Evolutionary conservation across 2,888 invertebrate genomes (phyloP).

Genomic region (Perdita meconis): DNA sequence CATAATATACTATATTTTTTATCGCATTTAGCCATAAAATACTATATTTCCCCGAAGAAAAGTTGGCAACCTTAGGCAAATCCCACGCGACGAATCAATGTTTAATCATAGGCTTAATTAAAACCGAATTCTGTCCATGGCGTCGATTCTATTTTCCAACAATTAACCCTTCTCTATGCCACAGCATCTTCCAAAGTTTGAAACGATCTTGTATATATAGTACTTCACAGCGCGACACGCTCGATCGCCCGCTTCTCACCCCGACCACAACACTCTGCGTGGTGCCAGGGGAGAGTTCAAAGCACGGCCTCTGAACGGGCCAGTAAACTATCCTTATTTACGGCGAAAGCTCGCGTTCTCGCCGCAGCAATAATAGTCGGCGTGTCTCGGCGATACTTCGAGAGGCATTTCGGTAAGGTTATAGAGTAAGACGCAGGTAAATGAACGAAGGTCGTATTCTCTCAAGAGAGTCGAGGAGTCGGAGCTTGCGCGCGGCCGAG

Average conservation of each 20-base stretch:
- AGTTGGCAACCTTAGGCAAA: too few relatives aligned
- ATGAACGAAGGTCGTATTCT: slow-evolving; percentile 24
- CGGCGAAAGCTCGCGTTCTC: slow-evolving; percentile 19
- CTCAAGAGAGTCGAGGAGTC: slow-evolving; percentile 16
- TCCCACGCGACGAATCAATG: too few relatives aligned
- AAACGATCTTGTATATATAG: background rate
- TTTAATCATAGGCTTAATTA: too few relatives aligned
- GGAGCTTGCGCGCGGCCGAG: slow-evolving; percentile 28
- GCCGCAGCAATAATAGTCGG: slow-evolving; percentile 37
- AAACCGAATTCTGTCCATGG: too few relatives aligned
- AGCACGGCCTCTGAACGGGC: background rate
- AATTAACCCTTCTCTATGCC: too few relatives aligned
- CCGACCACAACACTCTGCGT: background rate
- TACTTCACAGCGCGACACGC: slow-evolving; percentile 1
- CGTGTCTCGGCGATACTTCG: slow-evolving; percentile 24
- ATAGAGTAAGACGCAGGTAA: slow-evolving; percentile 24
- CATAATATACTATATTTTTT: too few relatives aligned
- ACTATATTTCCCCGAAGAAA: too few relatives aligned
- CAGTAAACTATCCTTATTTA: slow-evolving; percentile 43
- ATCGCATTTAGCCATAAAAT: too few relatives aligned
- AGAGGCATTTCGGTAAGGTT: slow-evolving; percentile 16
- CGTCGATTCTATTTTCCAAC: too few relatives aligned
- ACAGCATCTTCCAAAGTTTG: too few relatives aligned
- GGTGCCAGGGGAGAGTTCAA: slow-evolving; percentile 9
- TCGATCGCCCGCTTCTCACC: slow-evolving; percentile 12